Conservation (phyloP, 1,140 invertebrate genomes). For the Bacillus rossius region DNA sequence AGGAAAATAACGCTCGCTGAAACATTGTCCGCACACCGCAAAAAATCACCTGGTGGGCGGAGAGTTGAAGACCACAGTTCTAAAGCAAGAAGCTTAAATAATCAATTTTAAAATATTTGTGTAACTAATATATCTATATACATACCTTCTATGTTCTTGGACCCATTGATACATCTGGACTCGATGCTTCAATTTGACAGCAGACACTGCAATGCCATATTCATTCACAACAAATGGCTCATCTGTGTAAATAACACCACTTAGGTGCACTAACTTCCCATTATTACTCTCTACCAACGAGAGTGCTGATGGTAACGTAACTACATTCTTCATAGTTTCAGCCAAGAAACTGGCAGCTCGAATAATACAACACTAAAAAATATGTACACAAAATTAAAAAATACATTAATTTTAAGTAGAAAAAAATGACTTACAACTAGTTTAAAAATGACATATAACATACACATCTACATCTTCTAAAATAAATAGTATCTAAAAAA, state of each 20-base stretch:
- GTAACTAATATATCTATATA: background rate
- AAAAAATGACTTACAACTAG: too few relatives aligned
- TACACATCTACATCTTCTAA: too few relatives aligned
- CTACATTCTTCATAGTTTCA: constrained; percentile 58
- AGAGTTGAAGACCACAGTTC: too few relatives aligned
- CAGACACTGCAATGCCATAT: constrained; percentile 68
- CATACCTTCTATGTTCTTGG: constrained; percentile 53
- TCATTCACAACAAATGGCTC: constrained; percentile 75
- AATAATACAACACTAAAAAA: constrained; percentile 57
- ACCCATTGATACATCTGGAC: constrained; percentile 93
- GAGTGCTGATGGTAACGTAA: constrained; percentile 47
- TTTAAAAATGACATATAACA: too few relatives aligned
- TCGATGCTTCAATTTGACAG: constrained; percentile 64
- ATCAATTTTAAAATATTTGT: too few relatives aligned
- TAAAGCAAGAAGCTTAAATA: too few relatives aligned
- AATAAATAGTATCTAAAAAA: too few relatives aligned
- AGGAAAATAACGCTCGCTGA: too few relatives aligned
- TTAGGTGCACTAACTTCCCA: constrained; percentile 68
- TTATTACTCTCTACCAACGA: constrained; percentile 57
- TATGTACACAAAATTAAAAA: too few relatives aligned
- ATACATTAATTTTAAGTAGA: too few relatives aligned
- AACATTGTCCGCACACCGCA: too few relatives aligned
- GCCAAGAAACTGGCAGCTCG: constrained; percentile 61
- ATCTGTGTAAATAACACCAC: constrained; percentile 61
- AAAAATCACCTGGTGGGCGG: too few relatives aligned